phyloP scores from a whole-genome alignment of 1,140 invertebrate species.

The Magallana ariakensis region DNA sequence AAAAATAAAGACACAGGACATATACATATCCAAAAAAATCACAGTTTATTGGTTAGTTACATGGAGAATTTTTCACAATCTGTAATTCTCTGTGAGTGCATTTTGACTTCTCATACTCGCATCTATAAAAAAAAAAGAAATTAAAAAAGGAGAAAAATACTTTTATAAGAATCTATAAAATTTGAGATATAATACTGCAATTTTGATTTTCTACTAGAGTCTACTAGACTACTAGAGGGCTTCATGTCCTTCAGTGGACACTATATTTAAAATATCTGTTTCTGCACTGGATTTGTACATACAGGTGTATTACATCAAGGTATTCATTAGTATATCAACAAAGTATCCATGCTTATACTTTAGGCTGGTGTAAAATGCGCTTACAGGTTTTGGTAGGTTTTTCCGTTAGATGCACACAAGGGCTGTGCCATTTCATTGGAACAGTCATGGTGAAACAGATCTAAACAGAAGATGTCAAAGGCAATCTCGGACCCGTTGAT shows the following conservation, averaged over 20 bases:
- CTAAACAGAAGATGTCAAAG: constrained; percentile 35
- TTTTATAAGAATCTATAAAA: background rate
- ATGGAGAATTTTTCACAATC: constrained; percentile 20
- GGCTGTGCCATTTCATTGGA: background rate
- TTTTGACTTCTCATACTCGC: constrained; percentile 39
- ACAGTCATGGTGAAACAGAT: constrained; percentile 44
- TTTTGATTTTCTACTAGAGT: too few relatives aligned
- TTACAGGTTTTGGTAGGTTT: constrained; percentile 37
- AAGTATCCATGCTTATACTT: too few relatives aligned
- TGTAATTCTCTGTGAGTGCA: constrained; percentile 21
- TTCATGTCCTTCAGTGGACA: background rate
- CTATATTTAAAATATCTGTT: background rate
- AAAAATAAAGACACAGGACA: too few relatives aligned
- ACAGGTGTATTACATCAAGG: too few relatives aligned
- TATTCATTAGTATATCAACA: too few relatives aligned
- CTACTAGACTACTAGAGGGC: too few relatives aligned
- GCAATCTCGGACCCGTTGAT: constrained; percentile 40
- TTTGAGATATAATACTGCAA: too few relatives aligned
- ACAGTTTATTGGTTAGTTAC: background rate
- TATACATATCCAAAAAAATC: too few relatives aligned
- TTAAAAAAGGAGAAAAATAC: too few relatives aligned
- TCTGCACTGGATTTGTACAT: background rate
- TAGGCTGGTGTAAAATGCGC: background rate
- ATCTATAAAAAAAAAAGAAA: constrained; percentile 2
- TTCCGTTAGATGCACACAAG: constrained; percentile 12